These are phyloP conservation scores for Plebejus melissa DNA, from an alignment of 2,888 invertebrate species.

Conservation along the genomic window DNA sequence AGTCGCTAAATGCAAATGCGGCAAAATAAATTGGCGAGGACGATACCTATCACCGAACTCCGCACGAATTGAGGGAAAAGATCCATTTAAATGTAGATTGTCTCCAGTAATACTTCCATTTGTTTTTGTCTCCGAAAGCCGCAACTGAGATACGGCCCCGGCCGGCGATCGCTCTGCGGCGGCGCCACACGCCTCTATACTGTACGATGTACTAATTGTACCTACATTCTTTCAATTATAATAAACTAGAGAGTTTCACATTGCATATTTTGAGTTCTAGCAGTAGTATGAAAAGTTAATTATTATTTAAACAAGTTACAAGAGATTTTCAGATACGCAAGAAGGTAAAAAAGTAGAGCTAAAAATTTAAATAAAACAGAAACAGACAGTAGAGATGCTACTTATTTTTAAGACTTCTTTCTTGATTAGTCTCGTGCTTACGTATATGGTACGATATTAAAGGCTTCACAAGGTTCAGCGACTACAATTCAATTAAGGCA, in stretches of 20 bases:
- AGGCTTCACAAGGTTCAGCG: background rate
- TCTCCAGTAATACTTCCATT: slow-evolving; percentile 76
- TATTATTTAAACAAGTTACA: background rate
- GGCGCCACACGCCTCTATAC: slow-evolving; percentile 9
- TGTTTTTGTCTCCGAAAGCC: slow-evolving; percentile 71
- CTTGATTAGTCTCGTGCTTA: background rate
- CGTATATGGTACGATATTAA: background rate
- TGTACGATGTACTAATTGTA: background rate
- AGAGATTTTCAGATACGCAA: no score
- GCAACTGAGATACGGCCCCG: slow-evolving; percentile 61
- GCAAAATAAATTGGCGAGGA: slow-evolving; percentile 68
- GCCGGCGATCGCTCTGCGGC: slow-evolving; percentile 58
- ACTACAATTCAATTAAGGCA: slow-evolving; percentile 7
- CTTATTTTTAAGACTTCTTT: background rate
- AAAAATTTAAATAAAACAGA: background rate
- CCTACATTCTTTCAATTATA: slow-evolving; percentile 18
- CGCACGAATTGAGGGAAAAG: slow-evolving; percentile 75
- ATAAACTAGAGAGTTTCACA: background rate
- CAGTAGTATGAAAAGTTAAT: background rate
- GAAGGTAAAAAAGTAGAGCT: background rate
- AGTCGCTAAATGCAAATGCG: slow-evolving; percentile 60
- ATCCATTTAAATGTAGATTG: slow-evolving; percentile 79
- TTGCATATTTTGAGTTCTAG: background rate
- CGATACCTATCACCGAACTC: slow-evolving; percentile 75
- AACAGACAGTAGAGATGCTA: background rate